phyloP scores from a whole-genome alignment of 2,888 invertebrate species.

The Gasteruption jaculator region DNA sequence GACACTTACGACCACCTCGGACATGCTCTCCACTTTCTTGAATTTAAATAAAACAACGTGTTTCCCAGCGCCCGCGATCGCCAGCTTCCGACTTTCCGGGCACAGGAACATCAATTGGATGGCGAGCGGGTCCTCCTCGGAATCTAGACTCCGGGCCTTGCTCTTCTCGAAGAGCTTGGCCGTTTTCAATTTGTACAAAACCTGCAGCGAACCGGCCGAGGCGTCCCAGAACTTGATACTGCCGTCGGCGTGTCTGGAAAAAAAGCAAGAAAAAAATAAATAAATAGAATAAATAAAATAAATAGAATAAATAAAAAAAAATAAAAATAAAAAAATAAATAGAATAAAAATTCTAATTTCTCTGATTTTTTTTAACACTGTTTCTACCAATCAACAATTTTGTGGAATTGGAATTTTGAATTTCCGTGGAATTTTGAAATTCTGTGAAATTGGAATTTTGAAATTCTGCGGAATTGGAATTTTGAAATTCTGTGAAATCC shows the following conservation, averaged over 20 bases:
- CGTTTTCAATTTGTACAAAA: slow-evolving; percentile 96
- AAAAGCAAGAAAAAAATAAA: slow-evolving; percentile 15
- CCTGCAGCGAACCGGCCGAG: slow-evolving; percentile 91
- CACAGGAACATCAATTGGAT: slow-evolving; percentile 88
- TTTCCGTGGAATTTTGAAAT: too few species aligned
- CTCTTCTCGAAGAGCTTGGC: slow-evolving; percentile 83
- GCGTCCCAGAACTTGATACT: slow-evolving; percentile 99
- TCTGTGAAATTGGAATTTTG: too few species aligned
- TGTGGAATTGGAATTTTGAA: too few species aligned
- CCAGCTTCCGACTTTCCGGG: slow-evolving; percentile 86
- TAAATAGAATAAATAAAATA: neutral
- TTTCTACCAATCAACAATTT: too few species aligned
- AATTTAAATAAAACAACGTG: slow-evolving; percentile 96
- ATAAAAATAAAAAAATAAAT: too few species aligned
- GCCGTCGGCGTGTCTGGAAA: slow-evolving; percentile 91
- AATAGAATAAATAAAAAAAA: slow-evolving; percentile 1
- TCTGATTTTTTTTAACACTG: too few species aligned
- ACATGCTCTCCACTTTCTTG: slow-evolving; percentile 82
- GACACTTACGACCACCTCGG: slow-evolving; percentile 69
- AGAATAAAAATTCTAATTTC: too few species aligned
- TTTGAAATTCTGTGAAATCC: neutral
- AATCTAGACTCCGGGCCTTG: slow-evolving; percentile 61
- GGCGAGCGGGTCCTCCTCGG: slow-evolving; percentile 84
- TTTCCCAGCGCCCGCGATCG: slow-evolving; percentile 86
- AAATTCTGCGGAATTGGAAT: neutral